These are phyloP conservation scores for Cisticola juncidis DNA, from an alignment of 2,113 vertebrate genomes.

Conservation along the genomic window DNA sequence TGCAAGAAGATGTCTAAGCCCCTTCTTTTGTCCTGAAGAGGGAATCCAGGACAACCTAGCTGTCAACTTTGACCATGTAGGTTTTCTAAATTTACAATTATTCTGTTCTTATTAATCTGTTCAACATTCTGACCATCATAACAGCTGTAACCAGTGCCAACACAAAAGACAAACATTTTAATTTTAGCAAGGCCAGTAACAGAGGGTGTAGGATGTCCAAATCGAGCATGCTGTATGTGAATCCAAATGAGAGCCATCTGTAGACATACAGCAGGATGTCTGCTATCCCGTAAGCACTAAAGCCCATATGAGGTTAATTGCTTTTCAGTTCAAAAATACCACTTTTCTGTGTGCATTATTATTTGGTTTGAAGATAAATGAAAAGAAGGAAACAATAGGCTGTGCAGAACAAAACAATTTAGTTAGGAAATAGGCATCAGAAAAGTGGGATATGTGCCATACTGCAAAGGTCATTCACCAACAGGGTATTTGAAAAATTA, in stretches of 20 bases:
- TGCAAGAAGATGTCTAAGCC: neutral
- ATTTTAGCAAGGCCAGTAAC: neutral
- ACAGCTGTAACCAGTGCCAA: neutral
- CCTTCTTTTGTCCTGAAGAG: neutral
- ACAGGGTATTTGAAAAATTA: conserved; percentile 46
- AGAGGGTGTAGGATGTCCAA: neutral
- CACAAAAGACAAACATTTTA: neutral
- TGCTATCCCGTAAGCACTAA: neutral
- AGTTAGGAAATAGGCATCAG: conserved; percentile 58
- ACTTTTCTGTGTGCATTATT: conserved; percentile 36
- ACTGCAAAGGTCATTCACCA: conserved; percentile 56
- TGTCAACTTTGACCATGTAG: neutral
- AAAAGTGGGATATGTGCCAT: conserved; percentile 31
- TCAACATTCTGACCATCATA: neutral
- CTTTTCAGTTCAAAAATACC: conserved; percentile 53
- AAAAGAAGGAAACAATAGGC: conserved; percentile 54
- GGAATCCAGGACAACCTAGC: neutral
- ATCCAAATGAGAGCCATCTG: conserved; percentile 62
- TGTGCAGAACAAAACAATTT: conserved; percentile 60
- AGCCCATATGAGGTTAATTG: conserved; percentile 42
- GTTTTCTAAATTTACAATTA: neutral
- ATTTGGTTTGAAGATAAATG: conserved; percentile 64
- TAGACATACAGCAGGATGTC: conserved; percentile 1
- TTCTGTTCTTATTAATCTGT: neutral
- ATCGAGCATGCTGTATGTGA: neutral